These are phyloP conservation scores for Sebastes minor DNA, from an alignment of 2,797 vertebrate species.

Conservation along the genomic window DNA sequence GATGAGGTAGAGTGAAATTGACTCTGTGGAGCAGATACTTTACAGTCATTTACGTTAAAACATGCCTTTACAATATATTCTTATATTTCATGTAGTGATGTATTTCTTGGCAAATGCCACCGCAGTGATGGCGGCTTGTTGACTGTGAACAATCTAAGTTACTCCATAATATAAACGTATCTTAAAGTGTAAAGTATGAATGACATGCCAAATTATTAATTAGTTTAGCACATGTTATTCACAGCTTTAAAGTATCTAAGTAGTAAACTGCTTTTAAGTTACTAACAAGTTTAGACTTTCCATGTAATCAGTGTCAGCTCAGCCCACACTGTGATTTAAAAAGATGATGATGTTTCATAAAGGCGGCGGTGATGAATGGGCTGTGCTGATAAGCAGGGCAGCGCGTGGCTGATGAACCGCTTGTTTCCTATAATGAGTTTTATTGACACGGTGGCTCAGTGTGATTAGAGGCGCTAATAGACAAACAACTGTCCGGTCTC, in stretches of 20 bases:
- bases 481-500: slow-evolving; percentile 49
- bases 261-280: neutral
- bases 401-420: slow-evolving; percentile 37
- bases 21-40: neutral
- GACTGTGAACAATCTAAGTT: neutral
- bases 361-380: slow-evolving; percentile 33
- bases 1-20: neutral
- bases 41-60: neutral
- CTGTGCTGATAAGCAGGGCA: slow-evolving; percentile 52
- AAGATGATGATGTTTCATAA: slow-evolving; percentile 53
- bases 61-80: neutral
- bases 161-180: neutral
- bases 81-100: neutral
- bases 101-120: neutral
- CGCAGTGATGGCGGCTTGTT: accelerated
- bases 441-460: slow-evolving; percentile 53
- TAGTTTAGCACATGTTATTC: too few species aligned
- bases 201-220: neutral
- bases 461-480: slow-evolving; percentile 56
- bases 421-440: slow-evolving; percentile 64
- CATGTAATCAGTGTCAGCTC: neutral
- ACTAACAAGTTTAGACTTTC: neutral
- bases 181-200: neutral
- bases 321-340: neutral
- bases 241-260: neutral